phyloP scores from a whole-genome alignment of 37 sponge, comb jelly and placozoan genomes.

The Crambe crambe region DNA sequence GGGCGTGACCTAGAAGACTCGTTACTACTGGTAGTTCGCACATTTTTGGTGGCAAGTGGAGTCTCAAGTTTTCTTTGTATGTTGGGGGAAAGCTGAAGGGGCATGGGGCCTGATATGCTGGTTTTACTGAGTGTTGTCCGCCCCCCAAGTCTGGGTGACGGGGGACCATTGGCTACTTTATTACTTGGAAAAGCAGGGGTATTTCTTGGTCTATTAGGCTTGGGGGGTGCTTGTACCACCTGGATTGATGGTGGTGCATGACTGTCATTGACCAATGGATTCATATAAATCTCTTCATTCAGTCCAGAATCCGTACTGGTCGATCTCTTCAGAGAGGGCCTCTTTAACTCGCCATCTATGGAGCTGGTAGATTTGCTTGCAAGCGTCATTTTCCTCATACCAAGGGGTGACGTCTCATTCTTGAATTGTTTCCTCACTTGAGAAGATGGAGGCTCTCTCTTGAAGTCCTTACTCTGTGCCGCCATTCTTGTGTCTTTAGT shows the following conservation, averaged over 20 bases:
- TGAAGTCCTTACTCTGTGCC: neutral
- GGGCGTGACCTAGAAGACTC: neutral
- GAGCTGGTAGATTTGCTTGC: neutral
- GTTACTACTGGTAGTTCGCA: neutral
- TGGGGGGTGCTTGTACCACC: neutral
- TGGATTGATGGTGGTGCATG: neutral
- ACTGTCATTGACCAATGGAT: neutral
- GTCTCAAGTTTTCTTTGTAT: neutral
- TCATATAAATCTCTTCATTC: neutral
- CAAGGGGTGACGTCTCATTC: neutral
- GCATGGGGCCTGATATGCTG: neutral
- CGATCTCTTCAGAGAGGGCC: constrained; percentile 7
- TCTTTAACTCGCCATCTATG: neutral
- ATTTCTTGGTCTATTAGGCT: neutral
- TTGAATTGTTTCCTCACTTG: neutral
- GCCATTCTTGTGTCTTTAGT: neutral
- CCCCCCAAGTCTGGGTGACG: neutral
- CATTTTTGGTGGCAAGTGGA: neutral
- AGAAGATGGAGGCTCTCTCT: neutral
- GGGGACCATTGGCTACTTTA: neutral
- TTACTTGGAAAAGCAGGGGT: neutral
- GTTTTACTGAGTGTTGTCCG: neutral
- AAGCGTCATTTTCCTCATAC: neutral
- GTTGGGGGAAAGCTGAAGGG: neutral
- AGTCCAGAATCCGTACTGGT: constrained; percentile 1